Percentiles rank a stretch among this genome's conserved stretches.
These are phyloP conservation scores for Stomatorhinus walkeri DNA, from an alignment of 2,797 vertebrate genomes.

Conservation along the genomic window DNA sequence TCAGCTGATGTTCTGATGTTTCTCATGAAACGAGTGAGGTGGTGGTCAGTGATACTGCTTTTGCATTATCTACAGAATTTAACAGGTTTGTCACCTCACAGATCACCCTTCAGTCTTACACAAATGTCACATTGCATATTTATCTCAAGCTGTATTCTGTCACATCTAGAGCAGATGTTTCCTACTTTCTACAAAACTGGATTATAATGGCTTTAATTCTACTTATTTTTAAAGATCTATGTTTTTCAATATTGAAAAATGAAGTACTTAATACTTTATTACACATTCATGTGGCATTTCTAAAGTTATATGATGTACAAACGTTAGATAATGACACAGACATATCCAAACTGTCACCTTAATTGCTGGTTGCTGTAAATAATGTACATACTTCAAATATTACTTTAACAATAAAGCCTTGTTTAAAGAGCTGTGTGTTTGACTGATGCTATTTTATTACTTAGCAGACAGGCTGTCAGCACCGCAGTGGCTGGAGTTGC, in stretches of 20 bases:
- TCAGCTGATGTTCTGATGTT: background rate
- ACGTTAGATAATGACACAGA: constrained; percentile 22
- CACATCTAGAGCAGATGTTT: background rate
- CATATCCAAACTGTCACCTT: constrained; percentile 35
- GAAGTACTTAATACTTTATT: background rate
- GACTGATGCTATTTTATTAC: background rate
- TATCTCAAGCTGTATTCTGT: background rate
- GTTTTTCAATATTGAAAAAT: constrained; percentile 6
- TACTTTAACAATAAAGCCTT: constrained; percentile 65
- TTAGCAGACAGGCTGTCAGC: background rate
- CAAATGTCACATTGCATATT: background rate
- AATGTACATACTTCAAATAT: constrained; percentile 60
- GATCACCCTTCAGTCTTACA: background rate
- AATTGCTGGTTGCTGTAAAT: constrained; percentile 59
- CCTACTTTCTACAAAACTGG: background rate
- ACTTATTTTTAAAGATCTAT: background rate
- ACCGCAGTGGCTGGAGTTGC: background rate
- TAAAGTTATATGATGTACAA: constrained; percentile 31
- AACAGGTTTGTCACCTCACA: background rate
- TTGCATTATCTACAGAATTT: background rate
- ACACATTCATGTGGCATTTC: background rate
- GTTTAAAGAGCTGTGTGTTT: constrained; percentile 43
- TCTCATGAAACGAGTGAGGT: background rate
- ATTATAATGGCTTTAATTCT: background rate
- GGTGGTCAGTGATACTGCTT: background rate